A percentile compares a stretch with the other conserved stretches of the same genome.
Conservation (phyloP, 1,140 invertebrate species). For the Hyphantria cunea region DNA sequence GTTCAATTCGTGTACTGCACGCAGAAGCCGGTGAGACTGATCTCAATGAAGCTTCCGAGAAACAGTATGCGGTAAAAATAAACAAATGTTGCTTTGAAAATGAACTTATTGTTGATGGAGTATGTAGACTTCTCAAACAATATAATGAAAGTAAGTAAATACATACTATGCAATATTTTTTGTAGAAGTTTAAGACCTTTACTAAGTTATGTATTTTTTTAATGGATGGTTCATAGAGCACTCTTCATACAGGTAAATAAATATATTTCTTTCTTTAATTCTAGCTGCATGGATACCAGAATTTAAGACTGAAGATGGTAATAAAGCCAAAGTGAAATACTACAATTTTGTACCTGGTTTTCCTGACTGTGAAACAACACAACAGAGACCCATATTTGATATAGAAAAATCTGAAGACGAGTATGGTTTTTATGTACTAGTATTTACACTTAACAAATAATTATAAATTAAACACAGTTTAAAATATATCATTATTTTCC, state of each 20-base stretch:
- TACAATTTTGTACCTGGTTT: slow-evolving; percentile 84
- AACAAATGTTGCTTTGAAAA: slow-evolving; percentile 90
- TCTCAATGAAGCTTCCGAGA: slow-evolving; percentile 69
- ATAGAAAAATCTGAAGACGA: slow-evolving; percentile 77
- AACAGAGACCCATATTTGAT: slow-evolving; percentile 88
- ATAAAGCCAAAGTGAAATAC: slow-evolving; percentile 76
- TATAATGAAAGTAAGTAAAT: slow-evolving; percentile 80
- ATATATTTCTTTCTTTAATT: slow-evolving; percentile 27
- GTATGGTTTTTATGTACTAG: slow-evolving; percentile 60
- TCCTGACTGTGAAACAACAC: slow-evolving; percentile 87
- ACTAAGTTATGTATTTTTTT: no score
- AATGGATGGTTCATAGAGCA: no score
- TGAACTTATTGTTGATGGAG: slow-evolving; percentile 86
- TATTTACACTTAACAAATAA: no score
- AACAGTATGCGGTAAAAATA: slow-evolving; percentile 77
- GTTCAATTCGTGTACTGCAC: slow-evolving; percentile 17
- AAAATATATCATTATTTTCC: slow-evolving; percentile 36
- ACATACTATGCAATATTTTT: neutral
- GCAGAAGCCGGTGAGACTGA: slow-evolving; percentile 60
- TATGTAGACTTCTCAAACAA: slow-evolving; percentile 83
- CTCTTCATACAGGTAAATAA: no score
- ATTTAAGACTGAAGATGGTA: slow-evolving; percentile 84
- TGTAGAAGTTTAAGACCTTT: no score
- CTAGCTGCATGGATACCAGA: slow-evolving; percentile 83
- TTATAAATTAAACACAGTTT: no score